Evolutionary conservation across 2,888 invertebrate genomes (phyloP), one percentile per base, ranked within the genome.

Genomic region (Drosophila limbata): DNA sequence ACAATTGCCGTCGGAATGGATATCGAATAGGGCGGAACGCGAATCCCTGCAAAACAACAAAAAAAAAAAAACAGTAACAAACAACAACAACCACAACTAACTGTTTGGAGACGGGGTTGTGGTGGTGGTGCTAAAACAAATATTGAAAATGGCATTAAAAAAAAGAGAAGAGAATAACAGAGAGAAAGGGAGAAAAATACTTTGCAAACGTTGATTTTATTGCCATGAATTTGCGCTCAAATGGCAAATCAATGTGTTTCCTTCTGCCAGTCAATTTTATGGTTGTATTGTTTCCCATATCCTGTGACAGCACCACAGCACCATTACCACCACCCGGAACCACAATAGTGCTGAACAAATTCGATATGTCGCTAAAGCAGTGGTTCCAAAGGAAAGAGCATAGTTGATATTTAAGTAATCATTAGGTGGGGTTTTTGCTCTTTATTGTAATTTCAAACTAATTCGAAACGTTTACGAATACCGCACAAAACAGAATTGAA

Each of bases 231-330:
- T 86, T 89, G 76, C 82, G 88, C 88, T 86, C 84, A 86, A 84
- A 85, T 85, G 83, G 89, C 88, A 85, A 86, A 86, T 86, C 85
- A 85, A 85, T 89, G 85, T 85, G 90, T 89, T 85, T 84, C 89
- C 84, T 81, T 73, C 78, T 62, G 82, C 66, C 86, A 88, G 78
- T 88, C 84, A 80, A 83, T 85, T 85, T 85, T 73, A 89, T 89
- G 86, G 77, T 69, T 68, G 72, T 76, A 70, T 80, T 78, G 73
- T 73, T 79, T 67, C 55, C 56, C 59, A 67, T 48, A 69, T 56
- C 65, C 74, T 73, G 61, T 51, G 31, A 37, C 45, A 21, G 10
- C 42, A 10, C 19, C 31, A 59, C 59, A 40, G 13, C 11, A 17
- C 15, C 11, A 42, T 17, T 11, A 3, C 17, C 8, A 5, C 11